Evolutionary conservation across 2,113 vertebrate genomes (phyloP).

Genomic region (Podarcis cretensis): DNA sequence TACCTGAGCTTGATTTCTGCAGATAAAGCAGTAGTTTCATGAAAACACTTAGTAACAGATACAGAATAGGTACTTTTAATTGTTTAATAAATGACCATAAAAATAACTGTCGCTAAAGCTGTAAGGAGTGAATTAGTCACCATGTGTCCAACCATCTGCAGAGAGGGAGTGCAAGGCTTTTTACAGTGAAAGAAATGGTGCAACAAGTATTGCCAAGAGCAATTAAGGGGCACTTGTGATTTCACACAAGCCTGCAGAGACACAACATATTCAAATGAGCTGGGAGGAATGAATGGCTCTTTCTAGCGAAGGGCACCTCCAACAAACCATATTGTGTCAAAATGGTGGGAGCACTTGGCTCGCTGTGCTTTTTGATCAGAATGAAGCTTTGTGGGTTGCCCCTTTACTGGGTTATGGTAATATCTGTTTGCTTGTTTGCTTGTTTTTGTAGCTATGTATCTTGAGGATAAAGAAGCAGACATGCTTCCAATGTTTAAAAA

Average conservation of each 20-base stretch:
- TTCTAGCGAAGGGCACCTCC: not conserved
- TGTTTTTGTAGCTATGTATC: not conserved
- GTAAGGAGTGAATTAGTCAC: not conserved
- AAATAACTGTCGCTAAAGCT: not conserved
- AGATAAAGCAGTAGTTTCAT: constrained; percentile 8
- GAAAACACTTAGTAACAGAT: constrained; percentile 17
- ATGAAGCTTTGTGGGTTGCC: not conserved
- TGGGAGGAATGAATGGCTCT: constrained; percentile 3
- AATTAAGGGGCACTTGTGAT: not conserved
- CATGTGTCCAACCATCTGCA: not conserved
- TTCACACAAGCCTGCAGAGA: not conserved
- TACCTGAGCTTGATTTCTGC: constrained; percentile 31
- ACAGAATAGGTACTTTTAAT: constrained; percentile 38
- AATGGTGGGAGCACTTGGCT: not conserved
- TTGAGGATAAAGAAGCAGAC: too few relatives aligned
- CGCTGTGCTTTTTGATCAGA: too few relatives aligned
- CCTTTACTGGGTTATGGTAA: not conserved
- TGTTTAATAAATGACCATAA: constrained; percentile 46
- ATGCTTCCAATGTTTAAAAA: too few relatives aligned
- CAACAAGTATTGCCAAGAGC: rapidly evolving
- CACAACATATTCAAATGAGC: not conserved
- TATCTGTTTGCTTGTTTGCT: not conserved
- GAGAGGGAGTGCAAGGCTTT: not conserved
- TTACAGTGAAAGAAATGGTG: not conserved
- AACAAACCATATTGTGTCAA: not conserved